Evolutionary conservation across 2,797 vertebrate species (phyloP).

Genomic region (Momotus momota): DNA sequence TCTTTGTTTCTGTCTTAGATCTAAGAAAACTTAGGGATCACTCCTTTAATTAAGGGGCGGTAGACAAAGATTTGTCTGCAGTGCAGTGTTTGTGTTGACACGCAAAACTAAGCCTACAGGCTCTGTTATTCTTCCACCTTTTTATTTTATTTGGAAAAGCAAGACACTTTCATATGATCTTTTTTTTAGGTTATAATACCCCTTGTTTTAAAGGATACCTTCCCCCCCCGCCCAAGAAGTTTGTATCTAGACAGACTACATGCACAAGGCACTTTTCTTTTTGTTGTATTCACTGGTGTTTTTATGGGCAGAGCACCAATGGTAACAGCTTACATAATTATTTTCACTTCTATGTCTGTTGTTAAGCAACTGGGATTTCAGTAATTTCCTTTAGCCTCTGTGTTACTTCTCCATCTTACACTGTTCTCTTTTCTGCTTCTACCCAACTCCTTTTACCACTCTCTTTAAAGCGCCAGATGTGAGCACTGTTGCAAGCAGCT

Average conservation of each 20-base stretch:
- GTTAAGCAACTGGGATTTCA: not conserved
- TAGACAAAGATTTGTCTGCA: not conserved
- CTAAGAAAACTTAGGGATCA: not conserved
- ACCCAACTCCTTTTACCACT: not conserved
- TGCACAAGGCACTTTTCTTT: not conserved
- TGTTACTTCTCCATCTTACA: not conserved
- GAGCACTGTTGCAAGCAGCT: not conserved
- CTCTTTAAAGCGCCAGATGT: not conserved
- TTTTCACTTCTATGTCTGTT: not conserved
- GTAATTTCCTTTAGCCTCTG: not conserved
- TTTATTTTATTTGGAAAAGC: not conserved
- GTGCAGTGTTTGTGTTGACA: not conserved
- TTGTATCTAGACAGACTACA: not conserved
- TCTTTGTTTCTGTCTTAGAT: slow-evolving; percentile 18
- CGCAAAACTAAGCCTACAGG: not conserved
- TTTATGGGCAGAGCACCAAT: not conserved
- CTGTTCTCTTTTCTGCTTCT: not conserved
- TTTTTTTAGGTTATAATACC: not conserved
- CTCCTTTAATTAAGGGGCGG: not conserved
- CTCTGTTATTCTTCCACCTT: not conserved
- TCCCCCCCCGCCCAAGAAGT: fast-evolving
- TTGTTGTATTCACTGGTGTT: not conserved
- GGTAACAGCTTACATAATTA: not conserved
- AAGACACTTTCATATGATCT: not conserved
- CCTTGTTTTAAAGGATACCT: not conserved